These are phyloP conservation scores for Argya squamiceps DNA, from an alignment of 2,797 vertebrate genomes.

Conservation along the genomic window DNA sequence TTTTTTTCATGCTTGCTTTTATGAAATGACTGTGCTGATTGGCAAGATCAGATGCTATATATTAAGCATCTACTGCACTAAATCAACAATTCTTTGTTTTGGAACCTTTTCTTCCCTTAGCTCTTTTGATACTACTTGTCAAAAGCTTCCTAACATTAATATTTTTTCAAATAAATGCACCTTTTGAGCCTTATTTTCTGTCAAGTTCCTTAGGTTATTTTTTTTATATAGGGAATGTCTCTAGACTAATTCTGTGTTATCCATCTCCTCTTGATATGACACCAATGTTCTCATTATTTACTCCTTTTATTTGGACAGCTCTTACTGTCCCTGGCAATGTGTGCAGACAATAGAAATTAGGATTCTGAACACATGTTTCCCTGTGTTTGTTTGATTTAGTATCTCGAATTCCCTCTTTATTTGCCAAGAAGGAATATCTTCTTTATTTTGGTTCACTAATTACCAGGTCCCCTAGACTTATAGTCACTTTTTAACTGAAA, in stretches of 20 bases:
- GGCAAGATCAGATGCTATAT: background rate
- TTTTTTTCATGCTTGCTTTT: slow-evolving; percentile 18
- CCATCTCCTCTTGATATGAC: background rate
- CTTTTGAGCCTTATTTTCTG: background rate
- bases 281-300: slow-evolving; percentile 6
- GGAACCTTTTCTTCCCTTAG: slow-evolving; percentile 14
- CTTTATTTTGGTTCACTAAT: slow-evolving; percentile 72
- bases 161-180: slow-evolving; percentile 46
- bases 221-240: background rate
- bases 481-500: slow-evolving; percentile 14
- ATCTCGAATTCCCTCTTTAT: background rate
- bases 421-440: slow-evolving; percentile 34
- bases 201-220: slow-evolving; percentile 25
- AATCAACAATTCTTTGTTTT: slow-evolving; percentile 60
- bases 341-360: slow-evolving; percentile 24
- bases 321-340: background rate
- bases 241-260: background rate
- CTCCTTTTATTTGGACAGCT: background rate
- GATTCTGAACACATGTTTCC: slow-evolving; percentile 32
- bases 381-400: slow-evolving; percentile 36
- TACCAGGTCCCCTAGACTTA: slow-evolving; percentile 60
- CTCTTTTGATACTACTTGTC: slow-evolving; percentile 17
- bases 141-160: slow-evolving; percentile 26
- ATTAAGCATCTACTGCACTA: background rate
- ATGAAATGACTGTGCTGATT: background rate